These are phyloP conservation scores for Ormyrus nitidulus DNA, from an alignment of 2,888 invertebrate genomes.

Conservation along the genomic window DNA sequence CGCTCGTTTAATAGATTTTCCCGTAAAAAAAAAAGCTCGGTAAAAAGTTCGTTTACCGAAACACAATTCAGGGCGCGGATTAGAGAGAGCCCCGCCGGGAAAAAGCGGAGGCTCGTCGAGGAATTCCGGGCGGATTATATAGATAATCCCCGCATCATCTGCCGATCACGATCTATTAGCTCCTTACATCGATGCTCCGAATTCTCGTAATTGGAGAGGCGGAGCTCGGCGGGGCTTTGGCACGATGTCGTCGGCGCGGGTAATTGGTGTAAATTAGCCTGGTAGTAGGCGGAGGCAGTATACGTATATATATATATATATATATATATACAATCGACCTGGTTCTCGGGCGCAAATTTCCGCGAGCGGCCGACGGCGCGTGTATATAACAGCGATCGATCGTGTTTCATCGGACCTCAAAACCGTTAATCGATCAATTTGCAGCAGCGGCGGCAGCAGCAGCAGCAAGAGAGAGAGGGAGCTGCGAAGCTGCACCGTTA, in stretches of 20 bases:
- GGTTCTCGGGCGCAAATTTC: slow-evolving; percentile 20
- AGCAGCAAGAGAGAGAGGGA: neutral
- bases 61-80: too few relatives aligned
- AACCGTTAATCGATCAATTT: slow-evolving; percentile 66
- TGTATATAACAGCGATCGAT: slow-evolving; percentile 29
- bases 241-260: slow-evolving; percentile 28
- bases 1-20: neutral
- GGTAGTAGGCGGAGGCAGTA: neutral
- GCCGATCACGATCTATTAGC: slow-evolving; percentile 9
- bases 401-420: slow-evolving; percentile 51
- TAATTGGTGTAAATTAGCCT: slow-evolving; percentile 41
- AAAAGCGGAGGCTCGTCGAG: too few relatives aligned
- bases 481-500: slow-evolving; percentile 51
- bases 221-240: neutral
- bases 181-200: neutral
- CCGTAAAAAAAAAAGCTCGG: too few relatives aligned
- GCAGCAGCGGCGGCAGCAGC: slow-evolving; percentile 42
- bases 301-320: slow-evolving; percentile 48
- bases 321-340: neutral
- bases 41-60: too few relatives aligned
- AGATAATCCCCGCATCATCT: slow-evolving; percentile 1
- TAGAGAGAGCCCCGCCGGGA: too few relatives aligned
- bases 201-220: slow-evolving; percentile 20
- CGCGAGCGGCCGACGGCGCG: slow-evolving; percentile 5
- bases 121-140: too few relatives aligned